A percentile compares a stretch with the other conserved stretches of the same genome.
Conservation (phyloP, 1,140 invertebrate genomes). For the Cydia amplana region DNA sequence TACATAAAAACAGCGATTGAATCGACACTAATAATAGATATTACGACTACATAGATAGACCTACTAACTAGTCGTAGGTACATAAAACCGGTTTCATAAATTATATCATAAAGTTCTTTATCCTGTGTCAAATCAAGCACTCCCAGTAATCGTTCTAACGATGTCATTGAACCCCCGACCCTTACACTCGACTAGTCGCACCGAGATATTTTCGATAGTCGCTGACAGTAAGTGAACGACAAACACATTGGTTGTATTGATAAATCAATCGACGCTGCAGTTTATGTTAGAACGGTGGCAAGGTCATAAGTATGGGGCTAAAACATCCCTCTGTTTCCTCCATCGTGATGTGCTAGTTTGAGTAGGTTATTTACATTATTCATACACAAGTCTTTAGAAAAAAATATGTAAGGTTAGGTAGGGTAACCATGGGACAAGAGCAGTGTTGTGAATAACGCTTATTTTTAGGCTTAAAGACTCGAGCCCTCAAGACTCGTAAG, state of each 20-base stretch:
- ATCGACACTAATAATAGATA: not conserved
- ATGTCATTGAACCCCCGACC: slow-evolving; percentile 9
- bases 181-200: slow-evolving; percentile 1
- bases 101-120: not conserved
- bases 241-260: slow-evolving; percentile 5
- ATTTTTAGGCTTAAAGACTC: no score
- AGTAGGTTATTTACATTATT: no score
- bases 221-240: slow-evolving; percentile 28
- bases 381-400: no score
- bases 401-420: no score
- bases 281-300: not conserved
- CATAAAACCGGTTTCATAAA: slow-evolving; percentile 9
- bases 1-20: not conserved
- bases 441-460: no score
- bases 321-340: not conserved
- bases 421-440: no score
- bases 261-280: slow-evolving; percentile 25
- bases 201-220: slow-evolving; percentile 21
- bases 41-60: not conserved
- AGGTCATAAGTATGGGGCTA: not conserved
- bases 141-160: not conserved
- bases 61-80: not conserved
- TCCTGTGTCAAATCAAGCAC: slow-evolving; percentile 4
- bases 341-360: not conserved
- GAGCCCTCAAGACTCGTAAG: no score